phyloP scores from a whole-genome alignment of 2,113 vertebrate species.

The Polypterus senegalus region DNA sequence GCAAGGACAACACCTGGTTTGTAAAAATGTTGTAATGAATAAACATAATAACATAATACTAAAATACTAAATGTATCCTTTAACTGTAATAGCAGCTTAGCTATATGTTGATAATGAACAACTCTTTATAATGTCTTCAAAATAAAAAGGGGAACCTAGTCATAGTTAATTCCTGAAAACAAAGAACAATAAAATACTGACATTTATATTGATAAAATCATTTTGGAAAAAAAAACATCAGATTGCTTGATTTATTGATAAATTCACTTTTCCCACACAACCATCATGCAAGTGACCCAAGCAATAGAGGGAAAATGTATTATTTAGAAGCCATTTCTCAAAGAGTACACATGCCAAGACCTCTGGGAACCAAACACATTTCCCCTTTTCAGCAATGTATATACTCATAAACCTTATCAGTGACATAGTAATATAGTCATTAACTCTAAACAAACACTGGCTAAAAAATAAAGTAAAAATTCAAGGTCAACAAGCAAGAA shows the following conservation, averaged over 20 bases:
- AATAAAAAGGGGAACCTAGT: no score
- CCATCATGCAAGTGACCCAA: constrained; percentile 50
- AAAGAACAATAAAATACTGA: constrained; percentile 11
- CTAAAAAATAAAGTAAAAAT: constrained; percentile 32
- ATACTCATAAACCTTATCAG: constrained; percentile 69
- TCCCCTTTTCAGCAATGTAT: constrained; percentile 68
- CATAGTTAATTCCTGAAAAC: no score
- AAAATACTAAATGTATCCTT: no score
- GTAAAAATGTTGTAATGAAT: no score
- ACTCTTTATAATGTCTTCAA: no score
- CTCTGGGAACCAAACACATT: constrained; percentile 78
- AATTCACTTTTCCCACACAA: constrained; percentile 53
- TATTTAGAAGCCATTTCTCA: constrained; percentile 48
- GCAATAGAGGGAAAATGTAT: constrained; percentile 5
- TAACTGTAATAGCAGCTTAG: no score
- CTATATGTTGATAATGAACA: no score
- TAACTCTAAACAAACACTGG: constrained; percentile 36
- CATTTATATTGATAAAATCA: background rate
- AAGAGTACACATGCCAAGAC: constrained; percentile 51
- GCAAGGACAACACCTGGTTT: no score
- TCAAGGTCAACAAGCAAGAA: constrained; percentile 66
- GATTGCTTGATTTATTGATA: no score
- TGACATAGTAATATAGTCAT: constrained; percentile 68
- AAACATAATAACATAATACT: no score
- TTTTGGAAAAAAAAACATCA: no score